Conservation (phyloP, 2,113 vertebrate genomes). For the Osmerus eperlanus region DNA sequence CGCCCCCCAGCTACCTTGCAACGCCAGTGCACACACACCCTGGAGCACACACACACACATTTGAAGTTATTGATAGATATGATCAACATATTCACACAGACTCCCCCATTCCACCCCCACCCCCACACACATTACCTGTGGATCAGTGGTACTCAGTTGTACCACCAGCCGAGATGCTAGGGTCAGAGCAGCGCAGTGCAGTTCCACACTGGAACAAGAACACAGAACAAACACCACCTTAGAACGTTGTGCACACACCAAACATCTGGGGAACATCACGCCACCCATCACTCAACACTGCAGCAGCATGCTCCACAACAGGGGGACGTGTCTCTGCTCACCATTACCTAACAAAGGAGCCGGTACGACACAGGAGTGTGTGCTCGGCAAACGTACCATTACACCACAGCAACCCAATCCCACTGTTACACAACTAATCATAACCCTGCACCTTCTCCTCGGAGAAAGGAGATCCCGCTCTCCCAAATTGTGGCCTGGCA, state of each 20-base stretch:
- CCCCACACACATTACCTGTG: slow-evolving; percentile 68
- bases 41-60: slow-evolving; percentile 13
- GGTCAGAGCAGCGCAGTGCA: slow-evolving; percentile 80
- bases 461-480: slow-evolving; percentile 59
- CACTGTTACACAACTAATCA: slow-evolving; percentile 48
- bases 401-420: slow-evolving; percentile 60
- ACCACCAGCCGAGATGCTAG: slow-evolving; percentile 80
- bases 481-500: slow-evolving; percentile 53
- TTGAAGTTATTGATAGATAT: slow-evolving; percentile 11
- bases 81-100: background rate
- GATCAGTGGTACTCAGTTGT: slow-evolving; percentile 59
- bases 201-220: slow-evolving; percentile 78
- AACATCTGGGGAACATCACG: background rate
- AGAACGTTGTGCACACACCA: slow-evolving; percentile 13
- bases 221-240: slow-evolving; percentile 23
- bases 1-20: slow-evolving; percentile 71
- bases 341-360: slow-evolving; percentile 39
- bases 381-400: slow-evolving; percentile 20
- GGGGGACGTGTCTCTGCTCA: slow-evolving; percentile 45
- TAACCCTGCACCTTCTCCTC: slow-evolving; percentile 48
- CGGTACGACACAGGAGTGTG: slow-evolving; percentile 8
- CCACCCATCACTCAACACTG: slow-evolving; percentile 32
- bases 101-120: background rate
- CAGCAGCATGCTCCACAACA: slow-evolving; percentile 53
- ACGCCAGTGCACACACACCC: slow-evolving; percentile 21